phyloP scores from a whole-genome alignment of 2,888 invertebrate genomes.

The Agonum fuliginosum region DNA sequence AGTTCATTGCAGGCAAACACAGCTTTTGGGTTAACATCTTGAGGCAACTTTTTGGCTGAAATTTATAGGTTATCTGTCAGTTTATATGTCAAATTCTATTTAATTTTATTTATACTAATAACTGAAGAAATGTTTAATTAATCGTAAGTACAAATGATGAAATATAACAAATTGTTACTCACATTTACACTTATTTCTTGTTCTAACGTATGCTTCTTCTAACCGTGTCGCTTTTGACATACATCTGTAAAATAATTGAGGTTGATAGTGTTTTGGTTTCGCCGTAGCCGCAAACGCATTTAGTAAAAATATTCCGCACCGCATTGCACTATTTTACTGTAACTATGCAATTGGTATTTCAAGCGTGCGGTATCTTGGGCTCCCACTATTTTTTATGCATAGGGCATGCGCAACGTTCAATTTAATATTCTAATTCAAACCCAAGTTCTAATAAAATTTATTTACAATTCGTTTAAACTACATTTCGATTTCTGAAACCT shows the following conservation, averaged over 20 bases:
- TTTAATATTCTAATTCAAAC: conserved; percentile 16
- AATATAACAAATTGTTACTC: conserved; percentile 70
- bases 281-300: conserved; percentile 29
- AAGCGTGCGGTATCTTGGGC: conserved; percentile 10
- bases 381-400: conserved; percentile 22
- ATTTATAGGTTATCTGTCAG: conserved; percentile 61
- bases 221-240: conserved; percentile 60
- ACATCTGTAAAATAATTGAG: conserved; percentile 27
- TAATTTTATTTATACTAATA: conserved; percentile 8
- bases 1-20: conserved; percentile 98
- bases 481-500: not conserved
- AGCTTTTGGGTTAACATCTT: conserved; percentile 89
- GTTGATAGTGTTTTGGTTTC: conserved; percentile 20
- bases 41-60: conserved; percentile 89
- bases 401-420: conserved; percentile 26
- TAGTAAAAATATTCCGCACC: conserved; percentile 34
- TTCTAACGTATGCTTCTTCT: conserved; percentile 78
- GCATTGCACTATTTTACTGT: conserved; percentile 37
- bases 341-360: conserved; percentile 31
- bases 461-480: not conserved
- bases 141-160: not conserved
- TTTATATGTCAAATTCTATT: conserved; percentile 7
- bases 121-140: conserved; percentile 18
- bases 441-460: not conserved
- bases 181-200: conserved; percentile 84